Percentiles rank a stretch among this genome's conserved stretches.
Evolutionary conservation across 2,797 vertebrate genomes (phyloP).

Genomic region (Chaunax sp.): DNA sequence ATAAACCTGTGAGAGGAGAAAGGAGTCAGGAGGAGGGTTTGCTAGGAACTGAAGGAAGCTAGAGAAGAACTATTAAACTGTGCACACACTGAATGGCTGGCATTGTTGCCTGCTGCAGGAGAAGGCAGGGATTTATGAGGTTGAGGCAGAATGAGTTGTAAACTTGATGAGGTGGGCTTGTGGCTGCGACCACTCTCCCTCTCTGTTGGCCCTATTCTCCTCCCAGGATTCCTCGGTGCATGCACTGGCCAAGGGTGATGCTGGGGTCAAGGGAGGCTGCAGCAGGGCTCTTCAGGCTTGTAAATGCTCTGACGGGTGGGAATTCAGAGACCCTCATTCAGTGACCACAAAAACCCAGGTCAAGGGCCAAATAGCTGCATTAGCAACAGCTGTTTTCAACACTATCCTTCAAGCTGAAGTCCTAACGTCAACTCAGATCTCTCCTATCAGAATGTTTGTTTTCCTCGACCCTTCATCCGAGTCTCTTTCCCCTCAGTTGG

Average conservation of each 20-base stretch:
- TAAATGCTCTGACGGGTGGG: constrained; percentile 88
- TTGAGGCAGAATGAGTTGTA: constrained; percentile 89
- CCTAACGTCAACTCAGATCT: constrained; percentile 14
- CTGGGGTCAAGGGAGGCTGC: constrained; percentile 73
- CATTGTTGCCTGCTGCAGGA: constrained; percentile 89
- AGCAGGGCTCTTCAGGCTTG: constrained; percentile 83
- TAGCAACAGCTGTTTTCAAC: constrained; percentile 87
- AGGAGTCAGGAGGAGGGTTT: constrained; percentile 60
- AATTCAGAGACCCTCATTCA: constrained; percentile 87
- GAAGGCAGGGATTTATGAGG: constrained; percentile 90
- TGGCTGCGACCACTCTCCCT: constrained; percentile 67
- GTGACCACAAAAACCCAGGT: constrained; percentile 84
- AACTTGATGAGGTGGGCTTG: constrained; percentile 84
- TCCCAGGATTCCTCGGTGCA: constrained; percentile 82
- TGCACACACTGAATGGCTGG: constrained; percentile 81
- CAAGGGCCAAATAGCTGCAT: constrained; percentile 87
- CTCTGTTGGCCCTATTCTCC: constrained; percentile 75
- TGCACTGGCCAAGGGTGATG: constrained; percentile 75
- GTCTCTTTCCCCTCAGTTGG: not conserved
- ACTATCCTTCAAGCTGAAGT: constrained; percentile 37
- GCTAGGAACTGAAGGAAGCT: constrained; percentile 83
- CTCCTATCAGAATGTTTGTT: not conserved
- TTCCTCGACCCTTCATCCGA: not conserved
- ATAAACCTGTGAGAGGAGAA: constrained; percentile 83
- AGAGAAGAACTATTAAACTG: constrained; percentile 81